These are phyloP conservation scores for Capromys pilorides DNA, from an alignment of 2,797 vertebrate genomes.

Conservation along the genomic window DNA sequence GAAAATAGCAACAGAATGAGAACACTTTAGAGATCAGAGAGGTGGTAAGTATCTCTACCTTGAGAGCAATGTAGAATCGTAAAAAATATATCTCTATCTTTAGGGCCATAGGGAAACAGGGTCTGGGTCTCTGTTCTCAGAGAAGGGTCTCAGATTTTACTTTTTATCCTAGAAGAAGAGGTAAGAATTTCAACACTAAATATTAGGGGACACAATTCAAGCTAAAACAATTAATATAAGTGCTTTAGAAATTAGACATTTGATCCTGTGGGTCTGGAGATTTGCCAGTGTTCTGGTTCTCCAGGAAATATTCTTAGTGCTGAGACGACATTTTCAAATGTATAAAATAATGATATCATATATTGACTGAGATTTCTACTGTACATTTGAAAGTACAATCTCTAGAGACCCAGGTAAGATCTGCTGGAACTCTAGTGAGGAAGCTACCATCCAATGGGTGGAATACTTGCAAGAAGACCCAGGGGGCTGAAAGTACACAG, in stretches of 20 bases:
- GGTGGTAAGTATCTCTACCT: accelerated
- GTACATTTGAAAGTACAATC: background rate
- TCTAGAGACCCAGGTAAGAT: background rate
- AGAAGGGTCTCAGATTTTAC: background rate
- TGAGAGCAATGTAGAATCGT: too few species aligned
- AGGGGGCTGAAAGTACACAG: accelerated
- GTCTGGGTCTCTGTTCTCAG: background rate
- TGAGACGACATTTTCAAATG: background rate
- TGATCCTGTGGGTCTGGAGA: background rate
- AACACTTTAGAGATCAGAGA: too few species aligned
- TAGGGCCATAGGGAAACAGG: too few species aligned
- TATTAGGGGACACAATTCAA: background rate
- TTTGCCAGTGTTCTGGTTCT: background rate
- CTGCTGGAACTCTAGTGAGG: background rate
- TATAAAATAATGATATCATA: background rate
- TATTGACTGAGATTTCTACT: background rate
- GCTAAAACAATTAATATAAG: background rate
- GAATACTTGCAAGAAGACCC: background rate
- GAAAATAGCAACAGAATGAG: accelerated
- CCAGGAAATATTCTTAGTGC: background rate
- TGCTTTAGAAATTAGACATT: background rate
- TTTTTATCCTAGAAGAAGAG: background rate
- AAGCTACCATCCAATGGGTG: accelerated
- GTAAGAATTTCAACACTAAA: background rate
- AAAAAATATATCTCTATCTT: background rate